phyloP scores from a whole-genome alignment of 2,797 vertebrate genomes.

The Pelodytes ibericus region DNA sequence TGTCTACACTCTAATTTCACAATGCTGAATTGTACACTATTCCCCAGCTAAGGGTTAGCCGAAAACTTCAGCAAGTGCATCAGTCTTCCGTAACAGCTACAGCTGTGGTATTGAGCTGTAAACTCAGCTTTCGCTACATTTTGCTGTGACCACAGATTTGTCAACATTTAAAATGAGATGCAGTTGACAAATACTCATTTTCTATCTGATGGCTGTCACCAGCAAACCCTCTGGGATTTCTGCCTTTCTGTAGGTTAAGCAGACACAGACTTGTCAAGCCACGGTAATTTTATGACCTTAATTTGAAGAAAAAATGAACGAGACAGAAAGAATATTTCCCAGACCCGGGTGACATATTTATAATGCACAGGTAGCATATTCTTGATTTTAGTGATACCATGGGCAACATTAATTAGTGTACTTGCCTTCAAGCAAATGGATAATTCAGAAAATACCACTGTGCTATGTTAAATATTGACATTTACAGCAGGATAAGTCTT shows the following conservation, averaged over 20 bases:
- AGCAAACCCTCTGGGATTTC: constrained; percentile 31
- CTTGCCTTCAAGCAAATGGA: constrained; percentile 11
- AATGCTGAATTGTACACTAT: no score
- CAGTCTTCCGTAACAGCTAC: constrained; percentile 1
- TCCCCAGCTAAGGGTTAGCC: not conserved
- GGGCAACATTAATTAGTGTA: constrained; percentile 19
- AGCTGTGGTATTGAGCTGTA: constrained; percentile 25
- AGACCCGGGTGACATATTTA: not conserved
- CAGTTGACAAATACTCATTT: constrained; percentile 50
- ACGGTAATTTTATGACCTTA: constrained; percentile 22
- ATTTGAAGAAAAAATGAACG: constrained; percentile 25
- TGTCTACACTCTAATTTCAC: no score
- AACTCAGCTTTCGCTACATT: constrained; percentile 27
- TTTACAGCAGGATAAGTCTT: not conserved
- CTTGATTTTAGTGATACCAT: not conserved
- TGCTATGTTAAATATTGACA: constrained; percentile 12
- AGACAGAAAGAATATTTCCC: not conserved
- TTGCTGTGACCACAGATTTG: constrained; percentile 46
- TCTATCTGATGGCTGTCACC: constrained; percentile 41
- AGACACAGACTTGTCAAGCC: constrained; percentile 38
- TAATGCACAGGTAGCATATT: not conserved
- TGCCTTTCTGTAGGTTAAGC: constrained; percentile 36
- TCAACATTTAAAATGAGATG: constrained; percentile 53
- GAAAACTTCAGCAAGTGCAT: constrained; percentile 25
- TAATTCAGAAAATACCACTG: not conserved